A percentile compares a stretch with the other conserved stretches of the same genome.
These are phyloP conservation scores for Cephus sareptanus DNA, from an alignment of 2,888 invertebrate genomes.

Conservation along the genomic window DNA sequence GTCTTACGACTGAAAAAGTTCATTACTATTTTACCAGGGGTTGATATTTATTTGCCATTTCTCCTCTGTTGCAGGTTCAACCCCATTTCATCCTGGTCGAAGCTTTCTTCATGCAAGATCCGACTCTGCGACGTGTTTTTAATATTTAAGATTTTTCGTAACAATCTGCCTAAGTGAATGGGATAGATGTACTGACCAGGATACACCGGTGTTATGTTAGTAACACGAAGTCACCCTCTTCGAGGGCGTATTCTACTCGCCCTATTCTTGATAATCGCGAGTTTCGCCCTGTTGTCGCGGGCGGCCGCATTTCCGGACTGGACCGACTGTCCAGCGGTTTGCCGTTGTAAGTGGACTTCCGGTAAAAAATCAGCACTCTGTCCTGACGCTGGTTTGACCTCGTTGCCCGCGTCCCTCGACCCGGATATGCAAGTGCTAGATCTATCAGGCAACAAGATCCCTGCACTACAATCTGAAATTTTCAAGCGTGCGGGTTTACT, in stretches of 20 bases:
- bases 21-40: not conserved
- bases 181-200: constrained; percentile 19
- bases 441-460: constrained; percentile 83
- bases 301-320: constrained; percentile 78
- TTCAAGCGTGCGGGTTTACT: constrained; percentile 83
- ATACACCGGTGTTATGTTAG: constrained; percentile 49
- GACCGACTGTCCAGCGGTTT: constrained; percentile 88
- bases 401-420: constrained; percentile 78
- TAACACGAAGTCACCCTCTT: constrained; percentile 52
- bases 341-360: constrained; percentile 92
- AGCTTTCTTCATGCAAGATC: not conserved
- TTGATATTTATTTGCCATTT: not conserved
- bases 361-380: constrained; percentile 92
- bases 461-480: constrained; percentile 80
- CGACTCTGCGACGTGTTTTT: not conserved
- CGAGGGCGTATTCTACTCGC: constrained; percentile 57
- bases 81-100: not conserved
- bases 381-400: constrained; percentile 81
- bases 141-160: not conserved
- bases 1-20: not conserved
- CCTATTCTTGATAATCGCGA: constrained; percentile 50
- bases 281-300: constrained; percentile 49
- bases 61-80: not conserved
- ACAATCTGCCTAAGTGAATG: not conserved
- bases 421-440: constrained; percentile 88